Percentiles rank a stretch among this genome's conserved stretches.
These are phyloP conservation scores for Accipiter virgatus DNA, from an alignment of 2,113 vertebrate species.

Conservation along the genomic window DNA sequence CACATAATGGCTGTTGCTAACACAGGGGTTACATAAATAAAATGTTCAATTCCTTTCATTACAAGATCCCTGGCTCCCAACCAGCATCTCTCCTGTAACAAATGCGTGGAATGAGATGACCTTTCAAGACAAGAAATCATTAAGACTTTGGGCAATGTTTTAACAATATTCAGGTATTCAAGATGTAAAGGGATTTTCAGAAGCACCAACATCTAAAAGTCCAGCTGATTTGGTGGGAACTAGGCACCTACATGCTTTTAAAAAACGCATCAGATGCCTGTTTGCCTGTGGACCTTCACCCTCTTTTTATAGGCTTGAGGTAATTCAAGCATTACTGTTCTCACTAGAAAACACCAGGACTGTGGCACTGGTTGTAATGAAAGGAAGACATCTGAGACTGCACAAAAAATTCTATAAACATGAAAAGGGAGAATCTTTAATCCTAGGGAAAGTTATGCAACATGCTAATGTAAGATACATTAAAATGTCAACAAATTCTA, in stretches of 20 bases:
- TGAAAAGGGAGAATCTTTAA: background rate
- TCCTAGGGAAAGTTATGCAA: background rate
- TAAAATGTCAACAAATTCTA: background rate
- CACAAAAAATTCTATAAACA: background rate
- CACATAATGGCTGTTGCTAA: slow-evolving; percentile 9
- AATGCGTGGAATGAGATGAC: background rate
- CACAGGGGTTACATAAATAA: slow-evolving; percentile 35
- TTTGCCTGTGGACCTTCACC: background rate
- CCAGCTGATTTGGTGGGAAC: background rate
- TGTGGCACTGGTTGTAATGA: background rate
- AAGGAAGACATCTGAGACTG: background rate
- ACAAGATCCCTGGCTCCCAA: background rate
- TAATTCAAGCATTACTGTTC: background rate
- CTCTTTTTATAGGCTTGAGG: background rate
- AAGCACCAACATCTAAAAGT: background rate
- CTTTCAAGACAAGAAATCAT: background rate
- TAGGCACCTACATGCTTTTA: background rate
- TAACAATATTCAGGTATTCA: background rate
- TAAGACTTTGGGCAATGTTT: background rate
- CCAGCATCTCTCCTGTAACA: background rate
- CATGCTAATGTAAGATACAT: background rate
- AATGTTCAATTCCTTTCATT: slow-evolving; percentile 27
- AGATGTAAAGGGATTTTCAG: background rate
- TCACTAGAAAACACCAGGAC: background rate
- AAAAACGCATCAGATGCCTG: background rate